Evolutionary conservation across 1,140 invertebrate species (phyloP).

Genomic region (Dolichoris vasculosae): DNA sequence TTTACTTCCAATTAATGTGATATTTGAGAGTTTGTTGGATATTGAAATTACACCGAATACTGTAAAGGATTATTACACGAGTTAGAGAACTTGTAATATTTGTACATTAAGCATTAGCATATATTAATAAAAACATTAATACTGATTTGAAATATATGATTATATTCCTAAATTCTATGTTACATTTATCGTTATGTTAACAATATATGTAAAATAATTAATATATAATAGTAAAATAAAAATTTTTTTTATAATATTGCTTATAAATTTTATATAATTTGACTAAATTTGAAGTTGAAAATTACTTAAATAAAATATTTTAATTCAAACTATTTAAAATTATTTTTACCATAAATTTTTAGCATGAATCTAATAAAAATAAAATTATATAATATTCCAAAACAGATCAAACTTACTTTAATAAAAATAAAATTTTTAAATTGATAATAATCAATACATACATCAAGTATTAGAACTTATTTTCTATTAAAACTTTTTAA

Average conservation of each 20-base stretch:
- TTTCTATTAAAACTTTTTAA: background rate
- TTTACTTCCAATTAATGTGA: background rate
- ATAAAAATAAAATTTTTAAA: constrained; percentile 35
- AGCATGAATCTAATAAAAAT: no score
- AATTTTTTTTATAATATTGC: background rate
- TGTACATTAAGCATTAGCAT: background rate
- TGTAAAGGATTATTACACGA: background rate
- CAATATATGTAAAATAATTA: background rate
- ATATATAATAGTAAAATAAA: background rate
- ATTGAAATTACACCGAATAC: background rate
- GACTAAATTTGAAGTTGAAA: background rate
- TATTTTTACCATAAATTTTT: no score
- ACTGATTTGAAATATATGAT: background rate
- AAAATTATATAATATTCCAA: background rate
- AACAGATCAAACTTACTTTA: constrained; percentile 19
- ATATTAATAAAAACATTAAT: background rate
- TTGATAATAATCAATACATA: background rate
- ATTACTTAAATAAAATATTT: no score
- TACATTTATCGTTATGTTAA: no score
- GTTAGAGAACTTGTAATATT: background rate
- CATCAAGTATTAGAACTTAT: background rate
- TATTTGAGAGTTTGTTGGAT: background rate
- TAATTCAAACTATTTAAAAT: no score
- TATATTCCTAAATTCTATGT: background rate
- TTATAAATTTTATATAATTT: background rate